Base-by-base conservation (phyloP, 2,888 invertebrate genomes). In the Andrena haemorrhoa region DNA sequence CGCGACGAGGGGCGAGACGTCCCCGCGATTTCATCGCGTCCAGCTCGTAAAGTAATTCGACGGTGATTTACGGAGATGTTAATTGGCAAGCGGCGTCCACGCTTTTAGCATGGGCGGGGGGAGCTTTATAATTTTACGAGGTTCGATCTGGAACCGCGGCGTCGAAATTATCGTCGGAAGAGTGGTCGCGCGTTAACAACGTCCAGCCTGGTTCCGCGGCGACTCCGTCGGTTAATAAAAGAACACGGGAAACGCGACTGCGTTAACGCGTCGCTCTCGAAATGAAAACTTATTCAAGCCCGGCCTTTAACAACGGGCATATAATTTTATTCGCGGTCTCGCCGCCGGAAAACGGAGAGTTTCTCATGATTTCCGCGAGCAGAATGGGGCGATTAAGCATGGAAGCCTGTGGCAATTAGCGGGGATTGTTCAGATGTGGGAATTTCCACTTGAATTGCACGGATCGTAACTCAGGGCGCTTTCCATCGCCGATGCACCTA, bases 71-170 rank as follows among this genome's bases (percentile, higher is more conserved):
- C 85, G 85, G 80, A 88, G 86, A 86, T 88, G 89, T 86, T 89
- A 91, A 91, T 91, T 90, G 87, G 84, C 77, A 75, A 70, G 81
- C 84, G 79, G 87, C 83, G 86, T 83, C 87, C 85, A 79, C 86
- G 87, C 87, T 85, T 88, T 88, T 83, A 89, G 84, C 85, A 4
- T 23, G 80, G 56, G 68, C 60, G 58, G 35, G 56, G 56, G 90
- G 26, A 66, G 90, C 89, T 92, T 92, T 89, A 90, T 89, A 91
- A 92, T 92, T 92, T 92, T 89, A 91, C 90, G 90, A 90, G 74
- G 35, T 66, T 56, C 76, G 84, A 76, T 86, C 73, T 58, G 79
- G 29, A 70, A 77, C 58, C 53, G 23, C 64, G 65, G 60, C 65
- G 33, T 20, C 65, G 47, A 16, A 78, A 76, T 83, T 74, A 82